phyloP scores from a whole-genome alignment of 1,140 invertebrate genomes.

The Drosophila santomea region DNA sequence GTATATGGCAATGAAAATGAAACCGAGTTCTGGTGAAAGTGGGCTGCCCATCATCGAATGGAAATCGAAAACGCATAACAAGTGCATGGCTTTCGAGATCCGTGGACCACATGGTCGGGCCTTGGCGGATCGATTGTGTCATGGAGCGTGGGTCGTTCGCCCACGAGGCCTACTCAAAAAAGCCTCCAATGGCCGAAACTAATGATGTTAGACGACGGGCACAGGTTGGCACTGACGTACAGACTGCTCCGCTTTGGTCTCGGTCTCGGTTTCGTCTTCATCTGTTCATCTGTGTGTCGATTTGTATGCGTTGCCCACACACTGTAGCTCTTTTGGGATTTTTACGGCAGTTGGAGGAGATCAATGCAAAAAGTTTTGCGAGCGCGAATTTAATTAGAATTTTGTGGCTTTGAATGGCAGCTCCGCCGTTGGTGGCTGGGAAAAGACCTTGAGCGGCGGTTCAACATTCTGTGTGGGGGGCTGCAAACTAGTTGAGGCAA shows the following conservation, averaged over 20 bases:
- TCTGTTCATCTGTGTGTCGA: constrained; percentile 3
- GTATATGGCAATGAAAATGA: constrained; percentile 76
- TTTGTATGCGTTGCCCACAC: constrained; percentile 32
- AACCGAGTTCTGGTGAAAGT: constrained; percentile 80
- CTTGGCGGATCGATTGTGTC: constrained; percentile 63
- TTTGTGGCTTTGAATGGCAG: constrained; percentile 58
- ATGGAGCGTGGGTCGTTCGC: constrained; percentile 45
- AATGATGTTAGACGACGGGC: constrained; percentile 52
- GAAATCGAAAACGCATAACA: constrained; percentile 73
- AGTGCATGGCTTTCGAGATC: constrained; percentile 56
- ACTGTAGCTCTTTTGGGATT: constrained; percentile 27
- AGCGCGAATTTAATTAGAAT: constrained; percentile 69
- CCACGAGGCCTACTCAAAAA: constrained; percentile 20
- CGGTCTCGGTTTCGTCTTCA: constrained; percentile 24
- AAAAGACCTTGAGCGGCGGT: constrained; percentile 73
- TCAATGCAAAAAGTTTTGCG: constrained; percentile 46
- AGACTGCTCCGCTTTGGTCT: constrained; percentile 23
- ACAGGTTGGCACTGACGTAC: constrained; percentile 45
- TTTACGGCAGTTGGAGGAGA: constrained; percentile 20
- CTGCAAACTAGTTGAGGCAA: constrained; percentile 45
- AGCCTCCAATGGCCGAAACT: constrained; percentile 42
- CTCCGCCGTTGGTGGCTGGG: constrained; percentile 43
- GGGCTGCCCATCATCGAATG: constrained; percentile 51
- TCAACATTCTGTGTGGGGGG: constrained; percentile 72
- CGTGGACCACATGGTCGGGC: constrained; percentile 33